Conservation (phyloP, 1,140 invertebrate species). For the Brachionus paranguensis region DNA sequence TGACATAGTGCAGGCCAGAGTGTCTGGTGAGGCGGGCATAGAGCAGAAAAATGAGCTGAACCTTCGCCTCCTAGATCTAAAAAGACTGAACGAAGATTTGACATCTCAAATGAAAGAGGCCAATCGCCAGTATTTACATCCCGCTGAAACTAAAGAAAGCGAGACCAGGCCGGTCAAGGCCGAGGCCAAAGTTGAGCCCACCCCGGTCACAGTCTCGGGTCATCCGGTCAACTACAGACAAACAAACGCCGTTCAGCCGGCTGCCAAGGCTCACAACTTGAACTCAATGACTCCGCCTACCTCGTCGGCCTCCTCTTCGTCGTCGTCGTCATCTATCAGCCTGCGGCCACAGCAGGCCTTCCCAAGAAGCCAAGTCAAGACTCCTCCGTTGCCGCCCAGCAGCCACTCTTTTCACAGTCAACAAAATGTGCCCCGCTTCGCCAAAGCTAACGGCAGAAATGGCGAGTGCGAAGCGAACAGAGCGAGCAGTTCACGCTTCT, state of each 20-base stretch:
- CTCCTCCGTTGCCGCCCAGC: not conserved
- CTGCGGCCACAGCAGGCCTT: not conserved
- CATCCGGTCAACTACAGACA: not conserved
- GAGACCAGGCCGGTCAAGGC: not conserved
- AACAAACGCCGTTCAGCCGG: not conserved
- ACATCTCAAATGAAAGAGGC: slow-evolving; percentile 11
- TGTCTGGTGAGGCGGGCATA: not conserved
- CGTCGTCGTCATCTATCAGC: not conserved
- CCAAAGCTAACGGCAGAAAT: not conserved
- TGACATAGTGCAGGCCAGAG: not conserved
- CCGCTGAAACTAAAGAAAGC: not conserved
- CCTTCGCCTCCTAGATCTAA: not conserved
- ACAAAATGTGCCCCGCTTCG: not conserved
- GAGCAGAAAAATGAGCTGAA: not conserved
- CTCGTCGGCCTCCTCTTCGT: slow-evolving; percentile 1
- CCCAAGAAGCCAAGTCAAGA: not conserved
- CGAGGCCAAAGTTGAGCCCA: not conserved
- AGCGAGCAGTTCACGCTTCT: not conserved
- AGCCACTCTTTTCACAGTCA: not conserved
- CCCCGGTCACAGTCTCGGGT: not conserved
- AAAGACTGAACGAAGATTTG: not conserved
- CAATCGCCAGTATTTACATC: not conserved
- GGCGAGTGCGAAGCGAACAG: not conserved
- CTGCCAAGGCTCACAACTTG: not conserved
- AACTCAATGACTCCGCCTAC: slow-evolving; percentile 14